phyloP scores from a whole-genome alignment of 2,888 invertebrate species.

The Tetrapedia diversipes region DNA sequence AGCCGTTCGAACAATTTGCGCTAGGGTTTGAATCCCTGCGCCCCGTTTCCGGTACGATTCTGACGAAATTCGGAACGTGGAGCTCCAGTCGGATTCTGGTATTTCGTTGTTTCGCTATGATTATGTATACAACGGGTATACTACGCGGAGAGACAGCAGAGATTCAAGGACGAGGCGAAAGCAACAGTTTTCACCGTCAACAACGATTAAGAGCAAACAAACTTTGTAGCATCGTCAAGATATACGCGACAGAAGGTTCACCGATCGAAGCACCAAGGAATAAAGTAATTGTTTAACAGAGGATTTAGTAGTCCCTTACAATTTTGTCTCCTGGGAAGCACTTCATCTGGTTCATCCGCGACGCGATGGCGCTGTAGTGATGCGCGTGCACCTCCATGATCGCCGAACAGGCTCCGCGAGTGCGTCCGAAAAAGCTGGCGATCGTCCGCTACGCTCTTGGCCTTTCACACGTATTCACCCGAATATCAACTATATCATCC shows the following conservation, averaged over 20 bases:
- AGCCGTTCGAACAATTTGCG: constrained; percentile 49
- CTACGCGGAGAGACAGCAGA: no score
- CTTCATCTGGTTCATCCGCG: constrained; percentile 81
- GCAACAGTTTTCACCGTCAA: no score
- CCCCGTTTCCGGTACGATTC: background rate
- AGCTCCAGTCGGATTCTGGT: background rate
- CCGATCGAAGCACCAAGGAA: no score
- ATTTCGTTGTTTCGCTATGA: no score
- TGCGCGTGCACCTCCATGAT: constrained; percentile 81
- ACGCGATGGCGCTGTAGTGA: constrained; percentile 78
- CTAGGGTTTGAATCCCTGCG: constrained; percentile 14
- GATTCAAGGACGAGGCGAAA: no score
- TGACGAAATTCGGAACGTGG: constrained; percentile 16
- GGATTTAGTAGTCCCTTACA: no score
- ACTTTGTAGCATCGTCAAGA: no score
- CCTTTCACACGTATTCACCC: constrained; percentile 46
- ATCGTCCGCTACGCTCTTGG: background rate
- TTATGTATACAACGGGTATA: background rate
- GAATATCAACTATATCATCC: constrained; percentile 59
- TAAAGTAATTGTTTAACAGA: no score
- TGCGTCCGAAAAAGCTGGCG: constrained; percentile 8
- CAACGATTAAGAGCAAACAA: no score
- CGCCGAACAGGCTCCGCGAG: constrained; percentile 20
- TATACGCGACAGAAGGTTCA: no score
- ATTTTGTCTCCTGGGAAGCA: constrained; percentile 81